Evolutionary conservation across 2,888 invertebrate species (phyloP).

Genomic region (Podotricha telesiphe): DNA sequence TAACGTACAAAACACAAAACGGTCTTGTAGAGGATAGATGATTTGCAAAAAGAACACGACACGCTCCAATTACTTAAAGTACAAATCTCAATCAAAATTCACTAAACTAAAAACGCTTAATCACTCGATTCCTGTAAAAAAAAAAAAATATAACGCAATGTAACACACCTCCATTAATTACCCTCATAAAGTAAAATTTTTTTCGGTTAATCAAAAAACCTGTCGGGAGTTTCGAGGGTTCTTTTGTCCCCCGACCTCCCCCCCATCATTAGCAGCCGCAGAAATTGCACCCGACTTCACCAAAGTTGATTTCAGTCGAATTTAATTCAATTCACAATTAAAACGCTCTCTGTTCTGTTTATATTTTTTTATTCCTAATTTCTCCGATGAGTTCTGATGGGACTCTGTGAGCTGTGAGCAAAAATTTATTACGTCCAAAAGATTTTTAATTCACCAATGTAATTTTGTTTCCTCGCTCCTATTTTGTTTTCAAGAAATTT

Average conservation of each 20-base stretch:
- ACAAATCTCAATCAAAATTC: slow-evolving; percentile 51
- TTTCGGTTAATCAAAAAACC: slow-evolving; percentile 74
- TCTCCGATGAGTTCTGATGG: slow-evolving; percentile 52
- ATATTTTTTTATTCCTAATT: slow-evolving; percentile 70
- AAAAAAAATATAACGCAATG: slow-evolving; percentile 51
- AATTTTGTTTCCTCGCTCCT: slow-evolving; percentile 10
- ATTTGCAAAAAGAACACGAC: slow-evolving; percentile 23
- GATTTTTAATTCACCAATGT: slow-evolving; percentile 24
- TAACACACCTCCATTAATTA: slow-evolving; percentile 69
- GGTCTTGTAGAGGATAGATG: slow-evolving; percentile 15
- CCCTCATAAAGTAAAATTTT: slow-evolving; percentile 59
- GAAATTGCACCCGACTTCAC: slow-evolving; percentile 55
- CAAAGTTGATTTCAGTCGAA: slow-evolving; percentile 71
- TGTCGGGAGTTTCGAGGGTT: slow-evolving; percentile 61
- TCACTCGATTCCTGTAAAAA: slow-evolving; percentile 52
- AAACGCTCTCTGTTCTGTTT: slow-evolving; percentile 74
- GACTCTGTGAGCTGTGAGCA: slow-evolving; percentile 5
- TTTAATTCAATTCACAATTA: slow-evolving; percentile 81
- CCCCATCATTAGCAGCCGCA: slow-evolving; percentile 67
- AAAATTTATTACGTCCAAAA: slow-evolving; percentile 30
- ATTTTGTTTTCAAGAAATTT: slow-evolving; percentile 18
- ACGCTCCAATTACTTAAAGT: slow-evolving; percentile 39
- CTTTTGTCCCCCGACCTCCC: slow-evolving; percentile 50
- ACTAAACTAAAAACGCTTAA: slow-evolving; percentile 52
- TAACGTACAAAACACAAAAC: slow-evolving; percentile 8